Conservation (phyloP, 2,888 invertebrate species). For the Caenorhabditis wallacei region DNA sequence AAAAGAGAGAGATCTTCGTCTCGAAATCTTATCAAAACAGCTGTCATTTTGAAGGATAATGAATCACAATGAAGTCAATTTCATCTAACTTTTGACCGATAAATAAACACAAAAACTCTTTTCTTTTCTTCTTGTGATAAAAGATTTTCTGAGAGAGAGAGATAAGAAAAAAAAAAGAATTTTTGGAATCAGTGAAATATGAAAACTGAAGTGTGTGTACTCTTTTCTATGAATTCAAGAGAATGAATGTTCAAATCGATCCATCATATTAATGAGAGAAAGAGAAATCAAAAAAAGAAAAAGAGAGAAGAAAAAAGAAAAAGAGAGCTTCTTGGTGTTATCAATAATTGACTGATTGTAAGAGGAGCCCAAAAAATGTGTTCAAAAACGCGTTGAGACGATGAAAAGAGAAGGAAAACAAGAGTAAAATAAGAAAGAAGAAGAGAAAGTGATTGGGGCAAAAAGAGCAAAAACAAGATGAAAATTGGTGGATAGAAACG, state of each 20-base stretch:
- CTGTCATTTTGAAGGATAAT: slow-evolving; percentile 34
- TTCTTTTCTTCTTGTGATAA: slow-evolving; percentile 7
- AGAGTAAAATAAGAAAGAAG: slow-evolving; percentile 13
- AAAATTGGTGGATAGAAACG: slow-evolving; percentile 19
- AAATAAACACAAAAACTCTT: slow-evolving; percentile 53
- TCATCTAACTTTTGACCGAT: slow-evolving; percentile 55
- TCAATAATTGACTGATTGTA: slow-evolving; percentile 48
- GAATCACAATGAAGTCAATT: slow-evolving; percentile 46
- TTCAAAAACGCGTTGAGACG: slow-evolving; percentile 20
- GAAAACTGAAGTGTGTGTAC: slow-evolving; percentile 11
- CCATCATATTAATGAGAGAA: slow-evolving; percentile 32
- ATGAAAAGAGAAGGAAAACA: slow-evolving; percentile 3
- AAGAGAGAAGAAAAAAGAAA: background rate
- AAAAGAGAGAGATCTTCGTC: background rate
- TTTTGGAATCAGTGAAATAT: background rate
- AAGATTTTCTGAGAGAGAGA: background rate
- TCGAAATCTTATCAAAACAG: slow-evolving; percentile 54
- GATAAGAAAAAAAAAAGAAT: slow-evolving; percentile 5
- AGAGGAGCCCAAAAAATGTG: slow-evolving; percentile 29
- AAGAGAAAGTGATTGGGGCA: slow-evolving; percentile 19
- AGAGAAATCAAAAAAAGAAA: slow-evolving; percentile 7
- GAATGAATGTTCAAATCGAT: slow-evolving; percentile 44
- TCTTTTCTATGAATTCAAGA: background rate
- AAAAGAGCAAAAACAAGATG: background rate
- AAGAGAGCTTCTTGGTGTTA: slow-evolving; percentile 20